Evolutionary conservation across 2,888 invertebrate species (phyloP), one percentile per base, ranked within the genome.

Genomic region (Diplolepis rosae): DNA sequence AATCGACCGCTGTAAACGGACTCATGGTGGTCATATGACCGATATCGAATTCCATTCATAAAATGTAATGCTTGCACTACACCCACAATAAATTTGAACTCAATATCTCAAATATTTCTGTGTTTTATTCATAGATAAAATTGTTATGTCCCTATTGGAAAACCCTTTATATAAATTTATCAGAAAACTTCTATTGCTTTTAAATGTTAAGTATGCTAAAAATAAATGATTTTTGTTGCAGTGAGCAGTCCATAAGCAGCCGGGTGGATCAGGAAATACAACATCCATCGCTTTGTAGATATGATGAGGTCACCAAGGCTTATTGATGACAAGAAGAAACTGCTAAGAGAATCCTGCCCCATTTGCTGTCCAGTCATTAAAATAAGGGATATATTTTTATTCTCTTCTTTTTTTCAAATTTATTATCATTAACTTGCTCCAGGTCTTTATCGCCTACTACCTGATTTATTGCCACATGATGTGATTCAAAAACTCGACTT

Each of bases 191-290:
- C n/a, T n/a, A n/a, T n/a, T n/a, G n/a, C n/a, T n/a, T 15, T 48
- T 9, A 48, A 48, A 22, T 9, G 13, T 18, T 0, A 11, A 51
- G 15, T 51, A 27, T 11, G 13, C 13, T 24, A 48, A 52, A 27
- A 6, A 61, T 65, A 50, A 71, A 69, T 73, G 56, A 65, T 74
- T 48, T 83, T 69, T 85, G 81, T 89, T 90, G 27, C 90, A 93
- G 93, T 87, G 93, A 93, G 89, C 93, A 93, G 83, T 93, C 93
- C 83, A 93, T 93, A 89, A 93, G 93, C 89, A 93, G 93, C 82
- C 91, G 93, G 76, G 93, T 93, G 83, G 93, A 93, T 85, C 85
- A 86, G 50, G 82, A 83, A 77, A 83, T 87, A 72, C 86, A 84
- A 71, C 78, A 85, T 66, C 80, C 84, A 71, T 79, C 80, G 72